Percentiles rank a stretch among this genome's conserved stretches.
Evolutionary conservation across 2,797 vertebrate genomes (phyloP).

Genomic region (Alfaro cultratus): DNA sequence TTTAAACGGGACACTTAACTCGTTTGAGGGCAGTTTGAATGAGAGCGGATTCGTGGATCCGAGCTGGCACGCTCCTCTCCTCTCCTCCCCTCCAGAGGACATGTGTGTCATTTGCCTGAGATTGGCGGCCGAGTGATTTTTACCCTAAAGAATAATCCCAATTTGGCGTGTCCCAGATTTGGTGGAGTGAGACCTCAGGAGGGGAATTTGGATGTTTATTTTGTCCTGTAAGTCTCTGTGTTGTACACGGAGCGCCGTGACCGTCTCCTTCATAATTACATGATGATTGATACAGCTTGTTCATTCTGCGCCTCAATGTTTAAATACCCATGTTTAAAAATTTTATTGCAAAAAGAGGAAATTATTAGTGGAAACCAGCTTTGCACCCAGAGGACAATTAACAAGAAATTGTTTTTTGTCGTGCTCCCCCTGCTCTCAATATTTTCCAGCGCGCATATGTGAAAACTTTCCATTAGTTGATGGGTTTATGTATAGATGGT

Average conservation of each 20-base stretch:
- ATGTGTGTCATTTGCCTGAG: constrained; percentile 34
- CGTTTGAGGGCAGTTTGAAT: background rate
- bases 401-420: constrained; percentile 34
- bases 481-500: constrained; percentile 26
- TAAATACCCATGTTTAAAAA: constrained; percentile 22
- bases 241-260: background rate
- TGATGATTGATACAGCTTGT: constrained; percentile 41
- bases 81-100: constrained; percentile 1
- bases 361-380: background rate
- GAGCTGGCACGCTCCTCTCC: constrained; percentile 12
- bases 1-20: background rate
- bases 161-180: constrained; percentile 51
- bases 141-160: constrained; percentile 21
- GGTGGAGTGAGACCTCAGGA: constrained; percentile 5
- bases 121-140: constrained; percentile 46
- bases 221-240: constrained; percentile 12
- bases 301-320: background rate
- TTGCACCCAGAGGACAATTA: background rate
- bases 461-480: constrained; percentile 46
- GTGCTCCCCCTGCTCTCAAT: constrained; percentile 27
- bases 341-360: background rate
- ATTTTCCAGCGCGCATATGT: constrained; percentile 33
- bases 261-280: constrained; percentile 25
- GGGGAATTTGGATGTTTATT: constrained; percentile 25
- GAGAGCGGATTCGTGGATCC: constrained; percentile 15